A percentile compares a stretch with the other conserved stretches of the same genome.
Evolutionary conservation across 2,113 vertebrate genomes (phyloP).

Genomic region (Ophthalmolycus amberensis): DNA sequence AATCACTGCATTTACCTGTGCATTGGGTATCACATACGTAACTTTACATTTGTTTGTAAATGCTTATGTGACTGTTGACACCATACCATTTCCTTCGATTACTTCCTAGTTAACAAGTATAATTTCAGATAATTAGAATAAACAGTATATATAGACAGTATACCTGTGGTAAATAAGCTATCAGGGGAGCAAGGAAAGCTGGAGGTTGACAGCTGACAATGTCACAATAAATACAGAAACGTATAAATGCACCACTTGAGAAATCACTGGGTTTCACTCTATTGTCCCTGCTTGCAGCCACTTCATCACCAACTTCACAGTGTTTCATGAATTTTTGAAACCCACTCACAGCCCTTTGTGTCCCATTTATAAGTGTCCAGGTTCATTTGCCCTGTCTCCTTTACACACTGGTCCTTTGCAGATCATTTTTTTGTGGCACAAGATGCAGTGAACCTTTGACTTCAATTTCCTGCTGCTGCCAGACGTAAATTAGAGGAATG

Average conservation of each 20-base stretch:
- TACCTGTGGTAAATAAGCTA: background rate
- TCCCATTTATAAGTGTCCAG: slow-evolving; percentile 65
- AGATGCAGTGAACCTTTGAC: slow-evolving; percentile 81
- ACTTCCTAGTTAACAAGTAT: background rate
- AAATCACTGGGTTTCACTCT: slow-evolving; percentile 40
- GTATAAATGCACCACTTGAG: slow-evolving; percentile 28
- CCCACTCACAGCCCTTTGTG: slow-evolving; percentile 44
- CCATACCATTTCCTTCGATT: background rate
- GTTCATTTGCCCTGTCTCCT: slow-evolving; percentile 73
- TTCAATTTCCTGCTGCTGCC: slow-evolving; percentile 79
- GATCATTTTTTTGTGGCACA: slow-evolving; percentile 71
- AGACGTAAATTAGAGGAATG: slow-evolving; percentile 79
- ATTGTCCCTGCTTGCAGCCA: slow-evolving; percentile 22
- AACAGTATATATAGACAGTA: background rate
- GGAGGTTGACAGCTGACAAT: slow-evolving; percentile 6
- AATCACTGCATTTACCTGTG: too few species aligned
- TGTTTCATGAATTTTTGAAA: slow-evolving; percentile 68
- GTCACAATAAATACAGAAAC: slow-evolving; percentile 4
- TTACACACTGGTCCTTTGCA: slow-evolving; percentile 60
- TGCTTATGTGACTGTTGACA: background rate
- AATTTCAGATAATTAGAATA: slow-evolving; percentile 8
- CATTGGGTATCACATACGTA: background rate
- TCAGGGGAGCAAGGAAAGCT: background rate
- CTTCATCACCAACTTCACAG: slow-evolving; percentile 29
- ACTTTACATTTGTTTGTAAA: background rate